Evolutionary conservation across 30 jellyfish, hydroid and myxozoan genomes (phyloP).

Genomic region (Sanderia malayensis): DNA sequence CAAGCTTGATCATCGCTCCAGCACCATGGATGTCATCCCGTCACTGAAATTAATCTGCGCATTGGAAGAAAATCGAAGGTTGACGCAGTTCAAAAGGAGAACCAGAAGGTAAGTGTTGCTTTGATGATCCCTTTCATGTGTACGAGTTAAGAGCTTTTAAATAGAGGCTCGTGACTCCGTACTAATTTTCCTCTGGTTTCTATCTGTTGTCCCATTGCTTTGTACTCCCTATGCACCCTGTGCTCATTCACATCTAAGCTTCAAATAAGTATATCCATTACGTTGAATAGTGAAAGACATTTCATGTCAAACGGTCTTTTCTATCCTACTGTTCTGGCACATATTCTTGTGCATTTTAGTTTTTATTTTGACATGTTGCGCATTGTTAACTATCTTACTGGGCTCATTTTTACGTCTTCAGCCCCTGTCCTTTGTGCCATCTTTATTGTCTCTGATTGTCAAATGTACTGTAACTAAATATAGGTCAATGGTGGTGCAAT

Average conservation of each 20-base stretch:
- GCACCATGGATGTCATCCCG: slow-evolving; percentile 43
- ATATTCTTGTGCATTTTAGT: too few relatives aligned
- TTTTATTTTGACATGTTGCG: too few relatives aligned
- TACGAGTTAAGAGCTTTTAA: not conserved
- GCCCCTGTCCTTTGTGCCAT: too few relatives aligned
- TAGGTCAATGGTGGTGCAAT: too few relatives aligned
- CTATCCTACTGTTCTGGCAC: too few relatives aligned
- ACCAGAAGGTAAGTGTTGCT: slow-evolving; percentile 45
- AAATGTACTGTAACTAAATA: too few relatives aligned
- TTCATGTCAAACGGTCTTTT: too few relatives aligned
- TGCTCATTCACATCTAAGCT: not conserved
- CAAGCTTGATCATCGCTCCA: slow-evolving; percentile 32
- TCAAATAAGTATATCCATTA: not conserved
- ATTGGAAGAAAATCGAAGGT: slow-evolving; percentile 47
- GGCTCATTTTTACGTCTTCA: too few relatives aligned
- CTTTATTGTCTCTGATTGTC: too few relatives aligned
- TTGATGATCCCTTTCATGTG: not conserved
- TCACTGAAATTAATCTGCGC: slow-evolving; percentile 33
- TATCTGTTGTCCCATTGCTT: not conserved
- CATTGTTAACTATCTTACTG: too few relatives aligned
- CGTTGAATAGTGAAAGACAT: too few relatives aligned
- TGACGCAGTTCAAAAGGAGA: slow-evolving; percentile 41
- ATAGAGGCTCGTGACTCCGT: not conserved
- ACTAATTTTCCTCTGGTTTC: not conserved
- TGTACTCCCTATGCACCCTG: not conserved